phyloP scores from a whole-genome alignment of 1,140 invertebrate species.

The Wiebesia pumilae region DNA sequence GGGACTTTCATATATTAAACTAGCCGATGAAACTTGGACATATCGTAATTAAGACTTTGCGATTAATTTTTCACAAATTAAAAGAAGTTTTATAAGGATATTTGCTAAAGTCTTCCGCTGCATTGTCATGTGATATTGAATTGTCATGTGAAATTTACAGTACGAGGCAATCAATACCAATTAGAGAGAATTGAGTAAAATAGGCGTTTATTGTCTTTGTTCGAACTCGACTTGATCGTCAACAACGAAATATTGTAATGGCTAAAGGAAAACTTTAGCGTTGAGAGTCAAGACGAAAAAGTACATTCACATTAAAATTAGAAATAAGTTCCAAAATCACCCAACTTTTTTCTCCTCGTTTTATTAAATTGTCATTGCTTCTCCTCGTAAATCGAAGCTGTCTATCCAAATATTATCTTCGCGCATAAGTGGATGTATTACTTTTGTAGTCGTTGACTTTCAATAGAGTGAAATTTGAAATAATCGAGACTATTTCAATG shows the following conservation, averaged over 20 bases:
- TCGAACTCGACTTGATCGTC: neutral
- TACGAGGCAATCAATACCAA: slow-evolving; percentile 45
- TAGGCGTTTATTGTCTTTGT: slow-evolving; percentile 37
- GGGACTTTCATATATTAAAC: neutral
- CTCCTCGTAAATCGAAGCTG: too few species aligned
- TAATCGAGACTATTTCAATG: too few species aligned
- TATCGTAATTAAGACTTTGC: neutral
- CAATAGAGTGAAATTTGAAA: too few species aligned
- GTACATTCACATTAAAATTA: too few species aligned
- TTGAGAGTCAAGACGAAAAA: too few species aligned
- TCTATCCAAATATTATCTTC: too few species aligned
- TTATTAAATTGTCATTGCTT: too few species aligned
- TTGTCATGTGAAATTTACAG: neutral
- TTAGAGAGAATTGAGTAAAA: slow-evolving; percentile 40
- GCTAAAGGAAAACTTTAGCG: too few species aligned
- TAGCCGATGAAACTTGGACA: neutral
- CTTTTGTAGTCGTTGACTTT: too few species aligned
- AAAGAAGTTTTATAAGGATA: neutral
- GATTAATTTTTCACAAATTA: slow-evolving; percentile 15
- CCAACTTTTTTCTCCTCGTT: too few species aligned
- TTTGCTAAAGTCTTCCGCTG: neutral
- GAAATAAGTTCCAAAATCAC: too few species aligned
- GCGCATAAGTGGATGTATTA: too few species aligned
- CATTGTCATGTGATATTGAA: slow-evolving; percentile 13
- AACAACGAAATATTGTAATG: slow-evolving; percentile 20